Percentiles rank a stretch among this genome's conserved stretches.
These are phyloP conservation scores for Upupa epops DNA, from an alignment of 2,113 vertebrate species.

Conservation along the genomic window DNA sequence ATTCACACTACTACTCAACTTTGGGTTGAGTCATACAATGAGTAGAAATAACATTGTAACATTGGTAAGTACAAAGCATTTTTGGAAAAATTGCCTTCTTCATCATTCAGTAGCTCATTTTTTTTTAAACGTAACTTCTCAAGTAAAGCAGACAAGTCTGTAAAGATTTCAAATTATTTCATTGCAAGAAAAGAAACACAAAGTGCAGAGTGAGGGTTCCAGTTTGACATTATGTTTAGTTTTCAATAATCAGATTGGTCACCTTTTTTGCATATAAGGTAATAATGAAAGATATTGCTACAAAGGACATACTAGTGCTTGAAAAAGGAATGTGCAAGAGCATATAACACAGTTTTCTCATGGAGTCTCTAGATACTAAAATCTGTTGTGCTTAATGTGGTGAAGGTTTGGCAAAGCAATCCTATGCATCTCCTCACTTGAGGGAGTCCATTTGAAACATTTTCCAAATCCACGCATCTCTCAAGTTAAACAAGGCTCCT, in stretches of 20 bases:
- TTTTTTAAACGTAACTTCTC: neutral
- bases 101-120: neutral
- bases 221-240: neutral
- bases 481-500: neutral
- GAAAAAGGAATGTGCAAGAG: neutral
- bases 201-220: neutral
- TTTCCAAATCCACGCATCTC: neutral
- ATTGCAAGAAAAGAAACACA: neutral
- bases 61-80: neutral
- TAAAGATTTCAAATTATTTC: neutral
- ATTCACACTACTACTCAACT: neutral
- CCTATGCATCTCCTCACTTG: neutral
- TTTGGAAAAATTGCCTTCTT: neutral
- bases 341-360: neutral
- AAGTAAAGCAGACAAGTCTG: neutral
- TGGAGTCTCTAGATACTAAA: neutral
- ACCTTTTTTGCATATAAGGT: neutral
- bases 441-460: neutral
- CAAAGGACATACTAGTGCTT: neutral
- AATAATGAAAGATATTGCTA: neutral
- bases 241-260: neutral
- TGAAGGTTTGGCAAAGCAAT: neutral
- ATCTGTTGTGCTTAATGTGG: neutral
- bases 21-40: neutral
- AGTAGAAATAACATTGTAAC: neutral